Base-by-base conservation (phyloP, 2,888 invertebrate species). In the Petrolisthes cinctipes region DNA sequence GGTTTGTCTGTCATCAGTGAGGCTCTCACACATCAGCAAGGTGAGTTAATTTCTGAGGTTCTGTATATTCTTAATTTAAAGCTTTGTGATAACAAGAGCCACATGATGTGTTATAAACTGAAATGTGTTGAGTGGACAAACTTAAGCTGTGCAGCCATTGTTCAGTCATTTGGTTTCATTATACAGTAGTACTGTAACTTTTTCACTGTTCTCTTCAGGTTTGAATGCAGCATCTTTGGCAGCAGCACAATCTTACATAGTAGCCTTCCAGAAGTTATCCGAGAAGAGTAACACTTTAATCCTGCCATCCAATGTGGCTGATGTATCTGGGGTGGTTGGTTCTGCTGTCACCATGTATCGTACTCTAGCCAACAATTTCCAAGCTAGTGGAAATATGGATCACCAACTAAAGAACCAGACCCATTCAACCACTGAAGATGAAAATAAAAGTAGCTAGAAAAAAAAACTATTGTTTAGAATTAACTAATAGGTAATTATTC, bases 241-340 rank as follows among this genome's bases (percentile, higher is more conserved):
- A 17, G 94, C 99, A 89, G 99, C 99, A 0, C 99, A 99, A 92
- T 97, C 99, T 92, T 99, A 99, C 92, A 97, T 99, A 71, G 94
- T 95, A 37, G 99, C 99, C 17, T 99, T 99, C 93, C 95, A 97
- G 92, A 96, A 98, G 92, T 93, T 99, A 90, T 99, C 99, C 0
- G 96, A 97, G 93, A 96, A 96, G 14, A 97, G 96, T 92, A 99
- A 99, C 93, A 99, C 99, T 0, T 94, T 99, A 89, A 97, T 99
- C 91, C 93, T 99, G 91, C 99, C 99, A 0, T 95, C 96, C 37
- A 98, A 98, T 93, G 96, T 96, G 4, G 96, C 96, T 5, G 96
- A 97, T 92, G 95, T 97, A 5, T 94, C 96, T 9, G 94, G 94
- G 92, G 94, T 97, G 93, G 97, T 97, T 20, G 95, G 96, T 0